Evolutionary conservation across 2,888 invertebrate genomes (phyloP).

Genomic region (Lepetodrilus schrolli): DNA sequence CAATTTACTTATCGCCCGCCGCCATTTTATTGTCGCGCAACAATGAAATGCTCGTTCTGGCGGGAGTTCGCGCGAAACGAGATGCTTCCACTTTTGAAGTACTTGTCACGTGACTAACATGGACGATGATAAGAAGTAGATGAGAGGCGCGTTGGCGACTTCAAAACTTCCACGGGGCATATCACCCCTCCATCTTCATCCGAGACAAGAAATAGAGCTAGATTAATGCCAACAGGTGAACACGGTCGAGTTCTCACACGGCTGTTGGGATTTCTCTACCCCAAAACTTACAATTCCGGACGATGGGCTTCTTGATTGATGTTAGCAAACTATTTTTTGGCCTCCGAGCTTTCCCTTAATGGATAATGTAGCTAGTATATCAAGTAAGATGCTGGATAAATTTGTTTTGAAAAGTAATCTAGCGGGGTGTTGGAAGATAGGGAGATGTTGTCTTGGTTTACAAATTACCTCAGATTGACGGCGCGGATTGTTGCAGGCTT

Average conservation of each 20-base stretch:
- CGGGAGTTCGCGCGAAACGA: neutral
- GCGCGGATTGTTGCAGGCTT: conserved; percentile 1
- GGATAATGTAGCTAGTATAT: conserved; percentile 12
- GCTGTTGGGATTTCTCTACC: neutral
- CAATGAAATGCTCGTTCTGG: neutral
- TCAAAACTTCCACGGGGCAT: conserved; percentile 13
- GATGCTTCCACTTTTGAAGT: neutral
- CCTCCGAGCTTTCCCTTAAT: neutral
- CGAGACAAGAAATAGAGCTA: conserved; percentile 14
- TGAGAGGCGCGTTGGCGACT: conserved; percentile 12
- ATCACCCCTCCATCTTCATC: neutral
- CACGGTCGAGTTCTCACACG: conserved; percentile 11
- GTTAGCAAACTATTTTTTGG: neutral
- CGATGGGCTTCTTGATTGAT: neutral
- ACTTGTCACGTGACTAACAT: neutral
- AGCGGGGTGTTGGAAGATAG: conserved; percentile 17
- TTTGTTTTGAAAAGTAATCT: conserved; percentile 25
- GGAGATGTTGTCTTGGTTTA: conserved; percentile 18
- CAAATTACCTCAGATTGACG: conserved; percentile 23
- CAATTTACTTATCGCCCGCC: neutral
- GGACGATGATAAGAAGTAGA: conserved; percentile 6
- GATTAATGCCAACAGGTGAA: conserved; percentile 26
- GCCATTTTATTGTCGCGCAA: conserved; percentile 2
- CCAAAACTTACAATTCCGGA: neutral
- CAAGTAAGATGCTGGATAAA: conserved; percentile 12